Conservation (phyloP, 2,113 vertebrate genomes). For the Scartelaos histophorus region DNA sequence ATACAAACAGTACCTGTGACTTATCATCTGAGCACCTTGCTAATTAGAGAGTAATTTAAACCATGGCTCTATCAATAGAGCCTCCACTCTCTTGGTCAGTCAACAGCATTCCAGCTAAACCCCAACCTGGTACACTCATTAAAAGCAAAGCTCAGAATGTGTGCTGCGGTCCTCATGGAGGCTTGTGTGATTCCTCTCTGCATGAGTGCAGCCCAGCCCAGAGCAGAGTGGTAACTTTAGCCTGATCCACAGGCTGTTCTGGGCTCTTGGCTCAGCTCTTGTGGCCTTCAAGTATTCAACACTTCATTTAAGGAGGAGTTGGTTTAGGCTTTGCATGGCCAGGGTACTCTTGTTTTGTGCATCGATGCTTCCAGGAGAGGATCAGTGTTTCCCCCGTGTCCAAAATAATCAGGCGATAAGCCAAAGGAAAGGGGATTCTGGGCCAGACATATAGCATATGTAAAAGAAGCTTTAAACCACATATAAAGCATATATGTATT, state of each 20-base stretch:
- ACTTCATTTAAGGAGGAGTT: constrained; percentile 42
- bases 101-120: constrained; percentile 65
- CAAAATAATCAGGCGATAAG: constrained; percentile 17
- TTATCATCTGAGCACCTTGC: constrained; percentile 31
- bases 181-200: constrained; percentile 36
- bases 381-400: constrained; percentile 19
- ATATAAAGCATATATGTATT: constrained; percentile 36
- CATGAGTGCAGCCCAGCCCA: constrained; percentile 22
- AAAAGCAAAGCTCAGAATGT: constrained; percentile 56
- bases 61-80: constrained; percentile 51
- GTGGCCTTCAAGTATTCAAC: constrained; percentile 44
- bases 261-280: constrained; percentile 38
- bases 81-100: constrained; percentile 52
- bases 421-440: constrained; percentile 12
- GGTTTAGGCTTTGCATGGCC: constrained; percentile 11
- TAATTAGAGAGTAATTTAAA: constrained; percentile 65
- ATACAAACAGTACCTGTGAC: constrained; percentile 18
- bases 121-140: constrained; percentile 57
- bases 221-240: constrained; percentile 54
- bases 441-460: background rate
- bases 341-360: constrained; percentile 15
- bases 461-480: constrained; percentile 28
- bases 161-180: constrained; percentile 23
- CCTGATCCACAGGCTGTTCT: constrained; percentile 52
- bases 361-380: constrained; percentile 3